A percentile compares a stretch with the other conserved stretches of the same genome.
phyloP scores from a whole-genome alignment of 2,113 vertebrate genomes.

The Hypomesus transpacificus region DNA sequence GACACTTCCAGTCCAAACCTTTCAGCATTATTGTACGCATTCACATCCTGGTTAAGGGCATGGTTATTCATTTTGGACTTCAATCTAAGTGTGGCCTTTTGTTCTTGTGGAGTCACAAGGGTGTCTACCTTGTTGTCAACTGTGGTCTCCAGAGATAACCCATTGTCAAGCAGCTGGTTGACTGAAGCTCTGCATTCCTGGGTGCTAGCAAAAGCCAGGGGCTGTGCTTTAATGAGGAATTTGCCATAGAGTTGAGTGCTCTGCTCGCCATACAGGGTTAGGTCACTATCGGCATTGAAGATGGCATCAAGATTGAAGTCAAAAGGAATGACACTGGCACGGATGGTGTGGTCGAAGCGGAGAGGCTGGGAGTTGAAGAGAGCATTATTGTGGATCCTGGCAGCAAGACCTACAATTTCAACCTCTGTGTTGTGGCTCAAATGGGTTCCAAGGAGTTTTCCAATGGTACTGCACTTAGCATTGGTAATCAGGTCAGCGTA shows the following conservation, averaged over 20 bases:
- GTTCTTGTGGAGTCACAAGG: constrained; percentile 79
- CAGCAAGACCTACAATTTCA: constrained; percentile 78
- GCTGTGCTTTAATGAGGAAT: constrained; percentile 81
- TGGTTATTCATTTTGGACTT: constrained; percentile 83
- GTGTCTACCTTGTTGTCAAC: constrained; percentile 77
- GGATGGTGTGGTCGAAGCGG: constrained; percentile 76
- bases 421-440: constrained; percentile 79
- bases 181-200: constrained; percentile 85
- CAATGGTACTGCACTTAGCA: constrained; percentile 80
- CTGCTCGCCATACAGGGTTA: constrained; percentile 78
- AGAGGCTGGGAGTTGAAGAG: constrained; percentile 78
- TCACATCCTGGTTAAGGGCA: constrained; percentile 77
- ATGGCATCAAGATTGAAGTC: constrained; percentile 75
- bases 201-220: constrained; percentile 80
- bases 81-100: constrained; percentile 74
- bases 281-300: constrained; percentile 80
- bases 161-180: constrained; percentile 66
- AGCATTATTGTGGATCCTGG: constrained; percentile 71
- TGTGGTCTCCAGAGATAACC: constrained; percentile 62
- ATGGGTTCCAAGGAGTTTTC: constrained; percentile 74
- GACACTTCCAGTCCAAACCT: constrained; percentile 75
- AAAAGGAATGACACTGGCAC: constrained; percentile 78
- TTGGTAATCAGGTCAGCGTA: constrained; percentile 73
- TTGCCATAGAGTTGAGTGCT: constrained; percentile 84
- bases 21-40: constrained; percentile 78